phyloP scores from a whole-genome alignment of 2,888 invertebrate species.

The Podabrus alpinus region DNA sequence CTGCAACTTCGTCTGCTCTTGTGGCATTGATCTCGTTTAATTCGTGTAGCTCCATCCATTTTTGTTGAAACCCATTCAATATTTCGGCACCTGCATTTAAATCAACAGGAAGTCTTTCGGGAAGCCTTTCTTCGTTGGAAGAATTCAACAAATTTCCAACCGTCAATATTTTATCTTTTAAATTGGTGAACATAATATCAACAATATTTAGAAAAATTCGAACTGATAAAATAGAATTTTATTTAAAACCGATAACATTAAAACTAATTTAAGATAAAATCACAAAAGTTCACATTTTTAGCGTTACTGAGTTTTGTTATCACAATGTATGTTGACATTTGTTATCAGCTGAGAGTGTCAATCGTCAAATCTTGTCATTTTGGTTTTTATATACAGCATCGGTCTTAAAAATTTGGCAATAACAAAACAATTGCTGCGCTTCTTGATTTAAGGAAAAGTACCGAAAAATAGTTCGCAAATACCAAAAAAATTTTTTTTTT shows the following conservation, averaged over 20 bases:
- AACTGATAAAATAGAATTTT: background rate
- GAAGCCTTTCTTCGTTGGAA: conserved; percentile 11
- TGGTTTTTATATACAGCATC: background rate
- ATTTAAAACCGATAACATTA: background rate
- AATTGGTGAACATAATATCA: conserved; percentile 57
- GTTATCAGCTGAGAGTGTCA: background rate
- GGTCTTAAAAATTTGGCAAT: background rate
- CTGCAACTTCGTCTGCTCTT: conserved; percentile 61
- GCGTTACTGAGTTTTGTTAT: background rate
- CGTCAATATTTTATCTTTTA: conserved; percentile 59
- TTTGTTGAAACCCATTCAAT: conserved; percentile 70
- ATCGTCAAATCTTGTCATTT: background rate
- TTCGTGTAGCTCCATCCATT: conserved; percentile 73
- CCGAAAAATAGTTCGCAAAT: too few species aligned
- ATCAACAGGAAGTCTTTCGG: conserved; percentile 48
- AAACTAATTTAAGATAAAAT: background rate
- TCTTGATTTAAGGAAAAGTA: too few species aligned
- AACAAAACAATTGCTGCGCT: background rate
- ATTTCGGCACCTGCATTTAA: conserved; percentile 70
- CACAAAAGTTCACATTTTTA: background rate
- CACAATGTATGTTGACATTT: background rate
- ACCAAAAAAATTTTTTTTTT: too few species aligned
- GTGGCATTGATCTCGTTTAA: conserved; percentile 71
- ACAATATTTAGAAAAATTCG: background rate
- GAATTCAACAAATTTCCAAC: conserved; percentile 35